Percentiles rank a stretch among this genome's conserved stretches.
These are phyloP conservation scores for Tetramorium simillimum DNA, from an alignment of 1,140 invertebrate species.

Conservation along the genomic window DNA sequence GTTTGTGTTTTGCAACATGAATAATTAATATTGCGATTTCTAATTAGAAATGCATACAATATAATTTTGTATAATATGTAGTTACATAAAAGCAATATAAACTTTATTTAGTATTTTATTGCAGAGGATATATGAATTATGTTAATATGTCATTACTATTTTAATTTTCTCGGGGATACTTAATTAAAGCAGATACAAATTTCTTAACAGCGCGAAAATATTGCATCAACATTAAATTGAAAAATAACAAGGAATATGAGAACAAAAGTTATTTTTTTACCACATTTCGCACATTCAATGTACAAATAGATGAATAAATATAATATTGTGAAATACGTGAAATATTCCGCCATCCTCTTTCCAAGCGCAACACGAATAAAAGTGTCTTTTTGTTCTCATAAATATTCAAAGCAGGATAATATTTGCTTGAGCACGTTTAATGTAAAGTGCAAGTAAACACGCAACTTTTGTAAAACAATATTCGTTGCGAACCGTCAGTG, in stretches of 20 bases:
- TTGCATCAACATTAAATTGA: background rate
- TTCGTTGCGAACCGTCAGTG: background rate
- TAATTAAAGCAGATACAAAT: constrained; percentile 17
- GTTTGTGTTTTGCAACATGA: background rate
- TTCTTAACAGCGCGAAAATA: background rate
- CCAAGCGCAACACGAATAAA: constrained; percentile 44
- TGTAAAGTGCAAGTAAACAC: constrained; percentile 54
- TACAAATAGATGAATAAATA: constrained; percentile 21
- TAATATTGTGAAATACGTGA: background rate
- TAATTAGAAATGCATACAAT: background rate
- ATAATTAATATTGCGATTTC: constrained; percentile 41
- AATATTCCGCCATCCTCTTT: constrained; percentile 25
- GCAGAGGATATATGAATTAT: background rate
- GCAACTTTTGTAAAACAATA: constrained; percentile 50
- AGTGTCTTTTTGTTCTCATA: constrained; percentile 18
- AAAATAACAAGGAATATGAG: constrained; percentile 1
- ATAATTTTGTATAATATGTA: constrained; percentile 3
- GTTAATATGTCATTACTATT: background rate
- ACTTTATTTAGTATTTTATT: background rate
- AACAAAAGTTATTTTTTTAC: constrained; percentile 12
- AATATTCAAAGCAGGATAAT: constrained; percentile 57
- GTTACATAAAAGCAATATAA: background rate
- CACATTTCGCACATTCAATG: background rate
- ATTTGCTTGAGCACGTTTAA: constrained; percentile 59
- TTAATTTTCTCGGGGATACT: background rate